Conservation (phyloP, 2,888 invertebrate species). For the Conomelus anceps region DNA sequence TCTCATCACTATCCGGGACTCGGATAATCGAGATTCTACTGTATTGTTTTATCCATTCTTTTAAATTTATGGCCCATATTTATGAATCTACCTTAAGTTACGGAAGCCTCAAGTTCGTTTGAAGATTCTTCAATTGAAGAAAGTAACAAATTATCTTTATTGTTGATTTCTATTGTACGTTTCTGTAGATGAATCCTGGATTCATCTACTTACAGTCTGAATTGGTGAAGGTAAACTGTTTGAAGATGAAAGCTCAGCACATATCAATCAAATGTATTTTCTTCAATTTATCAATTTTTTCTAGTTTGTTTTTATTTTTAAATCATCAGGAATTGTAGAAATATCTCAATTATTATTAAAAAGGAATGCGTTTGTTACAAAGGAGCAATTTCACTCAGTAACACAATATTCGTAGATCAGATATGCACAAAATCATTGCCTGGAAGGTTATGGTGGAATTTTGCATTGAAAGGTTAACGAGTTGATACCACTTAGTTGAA, state of each 20-base stretch:
- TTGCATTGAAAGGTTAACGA: not conserved
- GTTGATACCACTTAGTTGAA: not conserved
- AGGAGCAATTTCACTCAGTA: not conserved
- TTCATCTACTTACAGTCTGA: not conserved
- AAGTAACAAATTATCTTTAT: too few relatives aligned
- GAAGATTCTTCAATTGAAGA: too few relatives aligned
- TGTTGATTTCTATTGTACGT: too few relatives aligned
- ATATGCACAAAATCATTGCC: not conserved
- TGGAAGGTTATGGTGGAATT: not conserved
- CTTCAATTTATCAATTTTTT: not conserved
- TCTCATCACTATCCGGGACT: too few relatives aligned
- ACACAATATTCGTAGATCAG: not conserved
- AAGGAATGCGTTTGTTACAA: not conserved
- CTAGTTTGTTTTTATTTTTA: not conserved
- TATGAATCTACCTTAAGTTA: too few relatives aligned
- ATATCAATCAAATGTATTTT: not conserved
- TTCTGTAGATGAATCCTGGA: too few relatives aligned
- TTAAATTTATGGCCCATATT: too few relatives aligned
- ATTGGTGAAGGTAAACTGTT: not conserved
- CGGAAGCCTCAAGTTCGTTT: too few relatives aligned
- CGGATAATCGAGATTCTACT: too few relatives aligned
- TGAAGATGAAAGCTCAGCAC: not conserved
- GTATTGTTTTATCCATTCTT: too few relatives aligned
- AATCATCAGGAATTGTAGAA: not conserved
- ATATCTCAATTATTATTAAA: not conserved